These are phyloP conservation scores for Tinamus major DNA, from an alignment of 2,797 vertebrate genomes.

Conservation along the genomic window DNA sequence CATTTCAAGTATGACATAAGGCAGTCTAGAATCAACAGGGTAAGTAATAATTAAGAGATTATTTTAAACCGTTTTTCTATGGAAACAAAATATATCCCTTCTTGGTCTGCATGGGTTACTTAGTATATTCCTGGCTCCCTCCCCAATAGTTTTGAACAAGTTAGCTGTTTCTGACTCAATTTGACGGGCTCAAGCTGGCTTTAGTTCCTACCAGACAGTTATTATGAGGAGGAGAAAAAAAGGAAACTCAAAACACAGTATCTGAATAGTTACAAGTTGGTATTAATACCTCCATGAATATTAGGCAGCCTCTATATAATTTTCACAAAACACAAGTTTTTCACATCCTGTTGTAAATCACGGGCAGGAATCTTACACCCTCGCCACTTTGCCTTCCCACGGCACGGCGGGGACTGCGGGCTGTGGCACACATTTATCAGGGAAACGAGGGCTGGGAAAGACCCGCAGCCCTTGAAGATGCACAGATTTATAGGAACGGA, in stretches of 20 bases:
- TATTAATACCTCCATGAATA: not conserved
- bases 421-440: slow-evolving; percentile 14
- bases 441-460: slow-evolving; percentile 42
- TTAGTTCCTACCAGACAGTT: not conserved
- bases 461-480: slow-evolving; percentile 43
- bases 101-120: not conserved
- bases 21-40: not conserved
- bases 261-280: not conserved
- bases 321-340: not conserved
- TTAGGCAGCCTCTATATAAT: not conserved
- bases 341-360: slow-evolving; percentile 62
- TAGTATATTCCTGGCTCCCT: not conserved
- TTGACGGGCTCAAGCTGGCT: not conserved
- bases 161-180: not conserved
- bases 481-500: slow-evolving; percentile 46
- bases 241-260: not conserved
- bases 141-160: not conserved
- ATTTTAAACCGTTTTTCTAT: not conserved
- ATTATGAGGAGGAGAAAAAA: not conserved
- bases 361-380: not conserved
- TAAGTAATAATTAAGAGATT: not conserved
- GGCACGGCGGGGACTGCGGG: not conserved
- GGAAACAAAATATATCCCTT: not conserved
- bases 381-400: slow-evolving; percentile 34
- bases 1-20: not conserved